phyloP scores from a whole-genome alignment of 2,888 invertebrate genomes.

The Drepanosiphum platanoidis region DNA sequence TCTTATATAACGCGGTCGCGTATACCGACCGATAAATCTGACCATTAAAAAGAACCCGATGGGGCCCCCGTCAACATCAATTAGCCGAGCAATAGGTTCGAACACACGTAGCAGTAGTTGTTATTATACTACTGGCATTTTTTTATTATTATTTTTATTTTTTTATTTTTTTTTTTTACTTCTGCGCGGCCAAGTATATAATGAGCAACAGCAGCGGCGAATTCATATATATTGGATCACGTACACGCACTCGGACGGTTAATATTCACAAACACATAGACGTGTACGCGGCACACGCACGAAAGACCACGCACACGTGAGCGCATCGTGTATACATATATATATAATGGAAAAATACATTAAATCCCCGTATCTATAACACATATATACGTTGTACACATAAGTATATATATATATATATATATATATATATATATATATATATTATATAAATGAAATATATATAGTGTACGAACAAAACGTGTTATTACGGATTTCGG shows the following conservation, averaged over 20 bases:
- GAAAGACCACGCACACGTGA: background rate
- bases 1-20: background rate
- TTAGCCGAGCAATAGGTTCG: constrained; percentile 21
- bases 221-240: constrained; percentile 51
- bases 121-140: constrained; percentile 22
- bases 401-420: background rate
- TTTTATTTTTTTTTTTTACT: background rate
- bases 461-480: background rate
- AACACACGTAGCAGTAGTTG: no score
- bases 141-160: constrained; percentile 12
- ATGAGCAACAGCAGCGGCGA: constrained; percentile 16
- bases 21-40: constrained; percentile 21
- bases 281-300: background rate
- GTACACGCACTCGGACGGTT: constrained; percentile 32
- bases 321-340: background rate
- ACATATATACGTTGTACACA: background rate
- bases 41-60: background rate
- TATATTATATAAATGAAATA: constrained; percentile 15
- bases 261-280: constrained; percentile 28
- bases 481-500: constrained; percentile 60
- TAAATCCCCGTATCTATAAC: constrained; percentile 16
- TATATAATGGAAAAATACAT: constrained; percentile 54
- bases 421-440: constrained; percentile 23
- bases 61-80: constrained; percentile 40
- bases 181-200: background rate